phyloP scores from a whole-genome alignment of 2,797 vertebrate genomes.

The Arnoldichthys spilopterus region DNA sequence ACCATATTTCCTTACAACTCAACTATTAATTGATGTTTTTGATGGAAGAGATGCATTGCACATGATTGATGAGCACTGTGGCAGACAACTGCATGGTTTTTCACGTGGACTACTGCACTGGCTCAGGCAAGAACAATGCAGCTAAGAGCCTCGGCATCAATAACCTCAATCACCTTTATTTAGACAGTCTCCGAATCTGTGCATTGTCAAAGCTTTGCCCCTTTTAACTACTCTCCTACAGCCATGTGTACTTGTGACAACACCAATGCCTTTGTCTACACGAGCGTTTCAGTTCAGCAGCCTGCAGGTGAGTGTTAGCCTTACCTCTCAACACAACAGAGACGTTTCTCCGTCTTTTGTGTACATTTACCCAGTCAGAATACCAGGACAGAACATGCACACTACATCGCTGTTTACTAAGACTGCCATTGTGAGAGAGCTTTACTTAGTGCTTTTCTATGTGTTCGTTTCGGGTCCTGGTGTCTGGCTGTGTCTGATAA shows the following conservation, averaged over 20 bases:
- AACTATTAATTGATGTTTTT: neutral
- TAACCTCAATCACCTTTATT: neutral
- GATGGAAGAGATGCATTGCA: neutral
- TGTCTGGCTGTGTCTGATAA: conserved; percentile 9
- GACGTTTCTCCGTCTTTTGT: conserved; percentile 11
- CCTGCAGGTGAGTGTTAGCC: conserved; percentile 15
- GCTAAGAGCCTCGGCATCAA: neutral
- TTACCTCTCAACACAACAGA: conserved; percentile 43
- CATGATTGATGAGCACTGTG: neutral
- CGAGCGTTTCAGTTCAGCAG: neutral
- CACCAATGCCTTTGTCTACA: neutral
- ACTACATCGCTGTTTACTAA: neutral
- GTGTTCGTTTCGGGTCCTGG: neutral
- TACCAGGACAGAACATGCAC: neutral
- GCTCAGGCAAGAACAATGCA: conserved; percentile 1
- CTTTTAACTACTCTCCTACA: conserved; percentile 10
- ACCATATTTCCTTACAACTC: neutral
- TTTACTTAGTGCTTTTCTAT: conserved; percentile 15
- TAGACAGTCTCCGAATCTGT: neutral
- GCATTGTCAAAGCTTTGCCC: neutral
- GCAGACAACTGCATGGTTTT: neutral
- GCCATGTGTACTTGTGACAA: conserved; percentile 4
- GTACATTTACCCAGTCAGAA: conserved; percentile 12
- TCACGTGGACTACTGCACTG: neutral
- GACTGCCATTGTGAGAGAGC: neutral